Conservation (phyloP, 2,113 vertebrate species). For the Rhinolophus sinicus region DNA sequence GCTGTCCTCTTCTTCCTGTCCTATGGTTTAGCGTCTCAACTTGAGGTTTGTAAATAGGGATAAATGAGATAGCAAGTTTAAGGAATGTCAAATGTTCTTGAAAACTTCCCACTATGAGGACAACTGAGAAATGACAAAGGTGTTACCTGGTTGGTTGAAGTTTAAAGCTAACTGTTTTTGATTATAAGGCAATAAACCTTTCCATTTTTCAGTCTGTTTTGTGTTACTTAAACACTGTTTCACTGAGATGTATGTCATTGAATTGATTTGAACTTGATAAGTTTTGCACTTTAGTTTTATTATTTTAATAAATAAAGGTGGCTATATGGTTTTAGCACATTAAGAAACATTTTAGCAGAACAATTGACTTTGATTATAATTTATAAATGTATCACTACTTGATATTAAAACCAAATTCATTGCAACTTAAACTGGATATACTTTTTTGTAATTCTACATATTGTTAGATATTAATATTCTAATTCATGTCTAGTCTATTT, state of each 20-base stretch:
- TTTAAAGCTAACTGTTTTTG: constrained; percentile 80
- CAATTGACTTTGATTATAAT: constrained; percentile 69
- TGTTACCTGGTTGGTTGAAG: constrained; percentile 75
- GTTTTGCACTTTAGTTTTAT: constrained; percentile 69
- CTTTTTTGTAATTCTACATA: constrained; percentile 32
- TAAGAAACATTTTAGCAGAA: constrained; percentile 66
- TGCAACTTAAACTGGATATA: background rate
- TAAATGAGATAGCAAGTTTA: constrained; percentile 70
- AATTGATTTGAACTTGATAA: constrained; percentile 78
- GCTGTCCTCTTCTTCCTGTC: constrained; percentile 44
- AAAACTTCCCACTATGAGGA: constrained; percentile 69
- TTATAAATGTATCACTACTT: constrained; percentile 58
- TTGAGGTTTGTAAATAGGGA: constrained; percentile 51
- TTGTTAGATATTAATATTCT: background rate
- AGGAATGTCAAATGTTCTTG: constrained; percentile 72
- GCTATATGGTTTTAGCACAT: constrained; percentile 50
- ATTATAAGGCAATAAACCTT: constrained; percentile 77
- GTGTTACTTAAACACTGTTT: constrained; percentile 76
- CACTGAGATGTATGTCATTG: constrained; percentile 68
- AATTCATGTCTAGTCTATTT: background rate
- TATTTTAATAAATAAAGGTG: constrained; percentile 73
- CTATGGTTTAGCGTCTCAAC: constrained; percentile 54
- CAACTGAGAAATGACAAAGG: constrained; percentile 75
- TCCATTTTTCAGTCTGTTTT: constrained; percentile 74
- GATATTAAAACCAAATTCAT: constrained; percentile 34